Conservation (phyloP, 2,113 vertebrate species). For the Notiomystis cincta region DNA sequence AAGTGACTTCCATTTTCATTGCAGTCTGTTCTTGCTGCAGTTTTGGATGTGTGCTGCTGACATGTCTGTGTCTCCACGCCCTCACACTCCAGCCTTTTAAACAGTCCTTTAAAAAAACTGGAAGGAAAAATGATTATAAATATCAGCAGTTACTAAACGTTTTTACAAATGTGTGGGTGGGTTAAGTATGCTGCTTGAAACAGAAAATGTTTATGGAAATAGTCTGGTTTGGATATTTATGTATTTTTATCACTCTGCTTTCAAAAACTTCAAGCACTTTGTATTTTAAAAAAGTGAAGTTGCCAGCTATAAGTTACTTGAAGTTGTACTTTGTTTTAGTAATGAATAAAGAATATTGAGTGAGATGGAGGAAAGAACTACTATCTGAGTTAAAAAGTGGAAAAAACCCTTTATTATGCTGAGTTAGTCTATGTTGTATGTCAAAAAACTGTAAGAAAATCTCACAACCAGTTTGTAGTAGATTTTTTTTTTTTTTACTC, state of each 20-base stretch:
- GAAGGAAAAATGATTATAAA: background rate
- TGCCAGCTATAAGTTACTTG: background rate
- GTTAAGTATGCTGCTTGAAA: background rate
- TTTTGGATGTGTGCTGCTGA: background rate
- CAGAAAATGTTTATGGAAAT: background rate
- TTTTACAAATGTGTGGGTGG: background rate
- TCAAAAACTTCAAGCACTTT: background rate
- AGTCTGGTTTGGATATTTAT: background rate
- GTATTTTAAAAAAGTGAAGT: background rate
- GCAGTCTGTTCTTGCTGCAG: background rate
- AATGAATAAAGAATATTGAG: background rate
- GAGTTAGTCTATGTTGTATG: background rate
- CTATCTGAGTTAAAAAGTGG: background rate
- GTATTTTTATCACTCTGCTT: background rate
- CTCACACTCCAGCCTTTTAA: background rate
- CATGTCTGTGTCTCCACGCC: background rate
- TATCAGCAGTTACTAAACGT: background rate
- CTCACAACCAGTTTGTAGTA: background rate
- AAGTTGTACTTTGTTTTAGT: background rate
- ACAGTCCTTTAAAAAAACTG: background rate
- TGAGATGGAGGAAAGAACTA: background rate
- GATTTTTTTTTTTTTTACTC: background rate
- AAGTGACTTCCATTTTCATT: background rate
- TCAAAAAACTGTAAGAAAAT: background rate
- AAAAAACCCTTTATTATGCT: fast-evolving